Percentiles rank a stretch among this genome's conserved stretches.
phyloP scores from a whole-genome alignment of 2,113 vertebrate genomes.

The Haemorhous mexicanus region DNA sequence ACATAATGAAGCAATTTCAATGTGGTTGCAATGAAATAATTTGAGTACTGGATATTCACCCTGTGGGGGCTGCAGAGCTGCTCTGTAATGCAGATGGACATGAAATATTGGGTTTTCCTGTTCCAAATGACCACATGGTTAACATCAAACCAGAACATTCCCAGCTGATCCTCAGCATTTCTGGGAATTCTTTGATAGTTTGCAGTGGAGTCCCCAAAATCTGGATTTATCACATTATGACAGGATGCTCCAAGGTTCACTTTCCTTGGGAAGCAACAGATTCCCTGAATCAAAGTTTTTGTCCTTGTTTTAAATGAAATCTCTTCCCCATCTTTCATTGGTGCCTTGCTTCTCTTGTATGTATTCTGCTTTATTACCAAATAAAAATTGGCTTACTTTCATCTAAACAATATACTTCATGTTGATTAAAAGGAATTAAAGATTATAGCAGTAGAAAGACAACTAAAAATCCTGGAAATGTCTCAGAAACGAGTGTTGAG shows the following conservation, averaged over 20 bases:
- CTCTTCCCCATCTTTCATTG: neutral
- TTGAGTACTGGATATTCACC: fast-evolving
- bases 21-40: neutral
- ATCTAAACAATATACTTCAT: neutral
- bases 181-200: neutral
- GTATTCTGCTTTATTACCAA: neutral
- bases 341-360: neutral
- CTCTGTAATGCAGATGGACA: neutral
- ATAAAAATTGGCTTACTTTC: neutral
- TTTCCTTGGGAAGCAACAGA: neutral
- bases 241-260: neutral
- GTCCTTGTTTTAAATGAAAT: neutral
- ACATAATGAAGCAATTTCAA: neutral
- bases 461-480: neutral
- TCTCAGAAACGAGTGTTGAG: neutral
- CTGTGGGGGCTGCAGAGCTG: neutral
- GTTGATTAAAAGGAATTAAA: conserved; percentile 48
- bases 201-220: neutral
- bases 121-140: neutral
- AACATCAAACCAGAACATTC: neutral
- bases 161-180: neutral
- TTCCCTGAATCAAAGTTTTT: neutral
- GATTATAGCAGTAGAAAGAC: neutral
- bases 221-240: neutral
- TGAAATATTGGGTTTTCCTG: neutral